Evolutionary conservation across 30 jellyfish, hydroid and myxozoan species (phyloP).

Genomic region (Hydractinia symbiolongicarpus): DNA sequence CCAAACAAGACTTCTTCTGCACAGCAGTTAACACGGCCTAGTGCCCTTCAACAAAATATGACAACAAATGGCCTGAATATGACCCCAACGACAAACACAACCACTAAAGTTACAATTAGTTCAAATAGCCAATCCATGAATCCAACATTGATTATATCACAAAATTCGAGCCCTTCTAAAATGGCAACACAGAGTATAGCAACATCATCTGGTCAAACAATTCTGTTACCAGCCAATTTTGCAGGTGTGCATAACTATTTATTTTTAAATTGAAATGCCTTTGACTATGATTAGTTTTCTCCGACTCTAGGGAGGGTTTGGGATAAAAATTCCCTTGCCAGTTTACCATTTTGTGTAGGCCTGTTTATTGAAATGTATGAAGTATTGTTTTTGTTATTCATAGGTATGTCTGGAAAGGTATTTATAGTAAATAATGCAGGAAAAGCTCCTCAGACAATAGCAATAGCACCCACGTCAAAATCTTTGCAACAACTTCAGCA

Average conservation of each 20-base stretch:
- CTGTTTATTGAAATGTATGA: background rate
- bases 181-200: background rate
- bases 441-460: slow-evolving; percentile 27
- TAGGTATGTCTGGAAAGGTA: slow-evolving; percentile 44
- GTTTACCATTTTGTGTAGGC: background rate
- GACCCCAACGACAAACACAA: background rate
- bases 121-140: background rate
- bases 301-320: background rate
- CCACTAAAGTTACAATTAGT: background rate
- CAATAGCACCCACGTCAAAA: background rate
- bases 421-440: slow-evolving; percentile 20
- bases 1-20: background rate
- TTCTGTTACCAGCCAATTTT: slow-evolving; percentile 31
- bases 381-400: background rate
- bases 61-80: background rate
- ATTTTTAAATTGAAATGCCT: background rate
- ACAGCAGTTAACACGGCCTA: background rate
- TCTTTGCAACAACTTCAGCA: background rate
- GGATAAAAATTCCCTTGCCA: too few species aligned
- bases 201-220: slow-evolving; percentile 24
- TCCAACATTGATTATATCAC: slow-evolving; percentile 11
- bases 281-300: background rate
- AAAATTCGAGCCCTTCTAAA: background rate
- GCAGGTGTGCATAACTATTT: slow-evolving; percentile 6
- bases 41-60: background rate